A percentile compares a stretch with the other conserved stretches of the same genome.
These are phyloP conservation scores for Ormia ochracea DNA, from an alignment of 2,888 invertebrate species.

Conservation along the genomic window DNA sequence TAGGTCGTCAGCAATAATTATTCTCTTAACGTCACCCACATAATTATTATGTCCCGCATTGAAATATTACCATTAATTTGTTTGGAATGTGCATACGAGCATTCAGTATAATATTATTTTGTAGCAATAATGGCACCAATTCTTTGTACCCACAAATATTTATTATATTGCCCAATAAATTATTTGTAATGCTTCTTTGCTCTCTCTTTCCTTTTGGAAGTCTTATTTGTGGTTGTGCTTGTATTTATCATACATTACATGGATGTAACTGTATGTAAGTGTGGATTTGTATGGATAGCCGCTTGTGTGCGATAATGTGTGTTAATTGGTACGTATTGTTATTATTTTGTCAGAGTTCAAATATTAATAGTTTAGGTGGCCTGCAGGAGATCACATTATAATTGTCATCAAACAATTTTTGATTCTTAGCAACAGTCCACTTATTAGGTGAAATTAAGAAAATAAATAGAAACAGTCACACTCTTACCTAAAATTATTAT, in stretches of 20 bases:
- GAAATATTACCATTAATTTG: constrained; percentile 47
- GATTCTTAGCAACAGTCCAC: not conserved
- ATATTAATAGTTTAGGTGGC: constrained; percentile 24
- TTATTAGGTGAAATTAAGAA: too few relatives aligned
- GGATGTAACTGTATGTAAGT: too few relatives aligned
- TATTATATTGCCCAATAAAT: not conserved
- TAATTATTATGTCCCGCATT: constrained; percentile 49
- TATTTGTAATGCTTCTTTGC: not conserved
- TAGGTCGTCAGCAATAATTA: constrained; percentile 37
- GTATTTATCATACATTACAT: not conserved
- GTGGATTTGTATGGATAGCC: too few relatives aligned
- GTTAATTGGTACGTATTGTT: constrained; percentile 52
- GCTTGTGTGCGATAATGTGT: constrained; percentile 59
- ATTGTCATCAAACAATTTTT: not conserved
- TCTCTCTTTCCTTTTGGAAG: not conserved
- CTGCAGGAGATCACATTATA: not conserved
- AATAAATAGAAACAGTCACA: too few relatives aligned
- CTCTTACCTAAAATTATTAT: too few relatives aligned
- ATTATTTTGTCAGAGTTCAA: constrained; percentile 27
- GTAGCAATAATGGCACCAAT: too few relatives aligned
- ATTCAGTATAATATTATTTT: not conserved
- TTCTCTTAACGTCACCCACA: constrained; percentile 32
- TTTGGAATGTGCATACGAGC: constrained; percentile 14
- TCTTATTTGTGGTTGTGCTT: not conserved
- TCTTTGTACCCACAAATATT: not conserved